Conservation (phyloP, 2,797 vertebrate genomes). For the Crenuchus spilurus region DNA sequence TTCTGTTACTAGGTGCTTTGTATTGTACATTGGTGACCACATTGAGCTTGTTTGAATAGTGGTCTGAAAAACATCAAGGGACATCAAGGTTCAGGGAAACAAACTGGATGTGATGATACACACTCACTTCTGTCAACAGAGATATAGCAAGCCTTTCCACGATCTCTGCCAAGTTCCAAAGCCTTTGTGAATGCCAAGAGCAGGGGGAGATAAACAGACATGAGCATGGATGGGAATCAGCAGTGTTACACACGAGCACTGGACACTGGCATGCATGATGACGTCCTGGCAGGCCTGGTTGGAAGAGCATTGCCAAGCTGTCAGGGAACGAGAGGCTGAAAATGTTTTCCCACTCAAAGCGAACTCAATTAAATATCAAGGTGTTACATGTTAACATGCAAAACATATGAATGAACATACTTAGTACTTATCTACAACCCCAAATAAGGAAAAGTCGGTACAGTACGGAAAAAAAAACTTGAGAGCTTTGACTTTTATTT, state of each 20-base stretch:
- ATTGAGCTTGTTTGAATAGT: not conserved
- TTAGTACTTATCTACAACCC: no score
- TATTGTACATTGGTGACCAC: not conserved
- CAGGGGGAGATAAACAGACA: slow-evolving; percentile 11
- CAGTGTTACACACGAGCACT: not conserved
- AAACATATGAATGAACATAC: no score
- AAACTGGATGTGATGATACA: not conserved
- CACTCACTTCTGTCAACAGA: slow-evolving; percentile 18
- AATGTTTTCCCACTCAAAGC: not conserved
- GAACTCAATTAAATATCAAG: not conserved
- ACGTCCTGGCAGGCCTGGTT: not conserved
- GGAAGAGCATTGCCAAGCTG: not conserved
- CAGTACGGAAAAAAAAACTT: no score
- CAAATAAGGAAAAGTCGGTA: no score
- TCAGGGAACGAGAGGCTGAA: not conserved
- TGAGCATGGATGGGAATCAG: slow-evolving; percentile 7
- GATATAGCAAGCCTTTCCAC: slow-evolving; percentile 19
- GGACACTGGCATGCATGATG: not conserved
- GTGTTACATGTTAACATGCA: not conserved
- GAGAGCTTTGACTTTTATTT: no score
- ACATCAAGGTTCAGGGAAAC: not conserved
- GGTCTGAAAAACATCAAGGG: not conserved
- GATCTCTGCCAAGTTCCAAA: slow-evolving; percentile 13
- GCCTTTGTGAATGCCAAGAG: slow-evolving; percentile 14
- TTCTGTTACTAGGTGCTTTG: not conserved